phyloP scores from a whole-genome alignment of 2,113 vertebrate genomes.

The Loxodonta africana region DNA sequence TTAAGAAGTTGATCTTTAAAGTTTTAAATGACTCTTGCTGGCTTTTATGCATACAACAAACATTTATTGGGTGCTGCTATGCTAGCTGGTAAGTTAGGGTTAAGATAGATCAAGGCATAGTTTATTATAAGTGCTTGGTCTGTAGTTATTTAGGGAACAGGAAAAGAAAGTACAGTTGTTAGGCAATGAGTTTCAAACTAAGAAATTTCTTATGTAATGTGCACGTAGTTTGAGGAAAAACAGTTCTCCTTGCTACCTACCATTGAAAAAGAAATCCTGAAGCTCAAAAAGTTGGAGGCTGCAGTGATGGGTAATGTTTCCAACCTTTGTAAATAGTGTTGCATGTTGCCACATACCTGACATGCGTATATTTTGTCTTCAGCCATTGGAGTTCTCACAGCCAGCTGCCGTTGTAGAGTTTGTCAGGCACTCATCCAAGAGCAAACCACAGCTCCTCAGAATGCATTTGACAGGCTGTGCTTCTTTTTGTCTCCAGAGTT shows the following conservation, averaged over 20 bases:
- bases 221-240: not conserved
- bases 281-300: not conserved
- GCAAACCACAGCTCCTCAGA: not conserved
- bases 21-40: not conserved
- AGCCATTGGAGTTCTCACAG: not conserved
- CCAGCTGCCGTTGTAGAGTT: not conserved
- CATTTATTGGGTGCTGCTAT: not conserved
- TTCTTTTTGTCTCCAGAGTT: conserved; percentile 88
- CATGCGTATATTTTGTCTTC: not conserved
- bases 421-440: not conserved
- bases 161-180: not conserved
- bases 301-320: not conserved
- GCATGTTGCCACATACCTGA: not conserved
- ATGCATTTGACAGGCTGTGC: not conserved
- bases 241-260: not conserved
- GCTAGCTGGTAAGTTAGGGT: not conserved
- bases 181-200: not conserved
- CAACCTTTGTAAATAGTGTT: not conserved
- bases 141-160: not conserved
- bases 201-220: not conserved
- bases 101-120: not conserved
- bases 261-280: not conserved
- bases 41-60: not conserved
- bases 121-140: not conserved
- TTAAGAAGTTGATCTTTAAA: conserved; percentile 46